Conservation (phyloP, 2,113 vertebrate species). For the Dicaeum eximium region DNA sequence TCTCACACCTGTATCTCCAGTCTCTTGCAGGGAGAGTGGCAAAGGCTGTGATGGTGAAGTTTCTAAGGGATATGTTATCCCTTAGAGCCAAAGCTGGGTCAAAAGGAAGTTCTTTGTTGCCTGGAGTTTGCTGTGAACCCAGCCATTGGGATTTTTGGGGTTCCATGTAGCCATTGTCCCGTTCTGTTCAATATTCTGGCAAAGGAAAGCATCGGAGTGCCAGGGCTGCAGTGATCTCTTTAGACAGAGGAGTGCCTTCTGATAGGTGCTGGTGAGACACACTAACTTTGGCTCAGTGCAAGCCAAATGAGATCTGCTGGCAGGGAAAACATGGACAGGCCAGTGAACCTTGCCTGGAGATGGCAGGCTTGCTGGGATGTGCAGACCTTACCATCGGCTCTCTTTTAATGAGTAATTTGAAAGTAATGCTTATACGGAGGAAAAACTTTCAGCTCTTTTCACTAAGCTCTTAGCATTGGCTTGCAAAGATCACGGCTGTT, state of each 20-base stretch:
- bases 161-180: neutral
- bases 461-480: neutral
- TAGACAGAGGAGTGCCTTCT: neutral
- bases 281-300: neutral
- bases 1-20: neutral
- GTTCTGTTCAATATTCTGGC: neutral
- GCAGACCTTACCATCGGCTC: rapidly evolving
- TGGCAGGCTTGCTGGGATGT: neutral
- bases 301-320: neutral
- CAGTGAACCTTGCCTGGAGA: neutral
- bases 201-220: neutral
- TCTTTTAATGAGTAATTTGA: neutral
- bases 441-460: neutral
- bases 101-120: neutral
- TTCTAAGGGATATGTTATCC: neutral
- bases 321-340: neutral
- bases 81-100: neutral
- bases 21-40: neutral
- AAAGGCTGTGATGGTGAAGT: neutral
- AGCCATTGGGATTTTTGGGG: neutral
- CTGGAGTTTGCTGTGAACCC: neutral
- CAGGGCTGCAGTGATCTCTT: neutral
- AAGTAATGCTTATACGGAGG: neutral
- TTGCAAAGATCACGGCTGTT: neutral
- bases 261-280: neutral